These are phyloP conservation scores for Dicentrarchus labrax DNA, from an alignment of 2,113 vertebrate genomes.

Conservation along the genomic window DNA sequence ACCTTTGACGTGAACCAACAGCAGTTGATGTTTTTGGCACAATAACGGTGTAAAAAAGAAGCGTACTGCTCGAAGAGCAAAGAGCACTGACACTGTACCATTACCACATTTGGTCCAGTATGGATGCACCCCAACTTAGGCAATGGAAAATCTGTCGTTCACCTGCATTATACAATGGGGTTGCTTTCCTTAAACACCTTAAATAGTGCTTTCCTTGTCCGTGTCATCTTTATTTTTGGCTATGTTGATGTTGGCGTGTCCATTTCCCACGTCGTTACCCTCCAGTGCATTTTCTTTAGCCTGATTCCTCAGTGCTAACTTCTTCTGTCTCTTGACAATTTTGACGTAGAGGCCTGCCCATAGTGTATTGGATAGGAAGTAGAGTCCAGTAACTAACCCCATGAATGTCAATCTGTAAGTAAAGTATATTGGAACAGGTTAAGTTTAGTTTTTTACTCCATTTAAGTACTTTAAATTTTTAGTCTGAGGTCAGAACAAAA, in stretches of 20 bases:
- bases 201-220: conserved; percentile 81
- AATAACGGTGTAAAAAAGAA: background rate
- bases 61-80: conserved; percentile 7
- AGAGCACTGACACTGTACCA: conserved; percentile 51
- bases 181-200: conserved; percentile 15
- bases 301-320: conserved; percentile 64
- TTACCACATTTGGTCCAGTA: conserved; percentile 42
- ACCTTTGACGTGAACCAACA: conserved; percentile 23
- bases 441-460: background rate
- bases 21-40: background rate
- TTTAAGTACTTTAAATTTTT: background rate
- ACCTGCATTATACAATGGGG: background rate
- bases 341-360: conserved; percentile 71
- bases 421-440: background rate
- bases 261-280: conserved; percentile 13
- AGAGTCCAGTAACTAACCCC: conserved; percentile 78
- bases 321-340: conserved; percentile 77
- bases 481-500: background rate
- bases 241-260: conserved; percentile 63
- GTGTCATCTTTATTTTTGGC: conserved; percentile 64
- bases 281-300: conserved; percentile 68
- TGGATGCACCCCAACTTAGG: conserved; percentile 4
- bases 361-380: conserved; percentile 65
- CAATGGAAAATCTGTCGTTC: background rate
- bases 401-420: conserved; percentile 78